Evolutionary conservation across 2,888 invertebrate species (phyloP).

Genomic region (Adelognathus sp.): DNA sequence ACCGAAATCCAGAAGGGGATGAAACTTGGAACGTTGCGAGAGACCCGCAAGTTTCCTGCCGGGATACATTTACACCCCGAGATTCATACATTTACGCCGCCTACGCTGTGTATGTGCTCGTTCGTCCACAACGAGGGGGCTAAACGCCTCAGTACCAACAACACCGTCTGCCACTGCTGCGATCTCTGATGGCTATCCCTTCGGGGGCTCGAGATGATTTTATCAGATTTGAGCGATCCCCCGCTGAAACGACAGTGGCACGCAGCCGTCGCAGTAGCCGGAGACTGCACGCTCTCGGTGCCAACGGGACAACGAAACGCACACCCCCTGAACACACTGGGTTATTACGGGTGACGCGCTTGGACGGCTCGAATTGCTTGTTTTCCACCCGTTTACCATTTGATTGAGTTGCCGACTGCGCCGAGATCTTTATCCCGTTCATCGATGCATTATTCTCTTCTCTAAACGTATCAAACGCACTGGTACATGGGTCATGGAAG

Average conservation of each 20-base stretch:
- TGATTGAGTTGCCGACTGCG: slow-evolving; percentile 74
- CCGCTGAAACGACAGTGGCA: slow-evolving; percentile 59
- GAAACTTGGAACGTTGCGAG: slow-evolving; percentile 66
- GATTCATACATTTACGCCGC: slow-evolving; percentile 43
- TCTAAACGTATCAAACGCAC: slow-evolving; percentile 22
- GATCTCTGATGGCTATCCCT: slow-evolving; percentile 18
- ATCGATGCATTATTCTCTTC: slow-evolving; percentile 28
- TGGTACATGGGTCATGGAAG: slow-evolving; percentile 11
- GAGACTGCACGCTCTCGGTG: slow-evolving; percentile 35
- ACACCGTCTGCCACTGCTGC: slow-evolving; percentile 29
- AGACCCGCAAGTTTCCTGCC: slow-evolving; percentile 49
- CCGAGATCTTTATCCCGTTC: slow-evolving; percentile 30
- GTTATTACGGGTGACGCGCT: slow-evolving; percentile 62
- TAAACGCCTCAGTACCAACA: slow-evolving; percentile 32
- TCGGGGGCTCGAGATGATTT: slow-evolving; percentile 77
- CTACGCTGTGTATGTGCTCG: slow-evolving; percentile 38
- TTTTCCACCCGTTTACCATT: slow-evolving; percentile 80
- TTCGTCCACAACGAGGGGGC: slow-evolving; percentile 39
- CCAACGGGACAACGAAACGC: slow-evolving; percentile 42
- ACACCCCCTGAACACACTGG: slow-evolving; percentile 44
- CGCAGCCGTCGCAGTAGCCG: background rate
- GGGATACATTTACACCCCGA: background rate
- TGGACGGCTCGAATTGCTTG: slow-evolving; percentile 76
- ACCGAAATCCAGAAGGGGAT: slow-evolving; percentile 70
- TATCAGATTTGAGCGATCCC: slow-evolving; percentile 77